A percentile compares a stretch with the other conserved stretches of the same genome.
Evolutionary conservation across 2,888 invertebrate genomes (phyloP).

Genomic region (Caenorhabditis sp.): DNA sequence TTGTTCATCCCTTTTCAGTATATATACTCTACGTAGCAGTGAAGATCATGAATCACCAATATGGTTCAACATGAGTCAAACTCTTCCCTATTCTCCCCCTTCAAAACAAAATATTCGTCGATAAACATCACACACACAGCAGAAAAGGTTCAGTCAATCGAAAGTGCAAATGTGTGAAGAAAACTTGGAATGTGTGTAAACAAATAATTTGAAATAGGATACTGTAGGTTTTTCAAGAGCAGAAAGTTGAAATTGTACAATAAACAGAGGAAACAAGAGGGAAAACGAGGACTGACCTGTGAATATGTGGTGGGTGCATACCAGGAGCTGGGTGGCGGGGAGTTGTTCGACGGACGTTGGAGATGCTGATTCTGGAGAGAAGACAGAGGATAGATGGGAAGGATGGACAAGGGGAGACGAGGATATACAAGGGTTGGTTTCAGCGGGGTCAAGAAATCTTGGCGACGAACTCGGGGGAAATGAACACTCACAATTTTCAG

Average conservation of each 20-base stretch:
- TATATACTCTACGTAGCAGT: neutral
- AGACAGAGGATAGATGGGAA: neutral
- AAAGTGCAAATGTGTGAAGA: neutral
- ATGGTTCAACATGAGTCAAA: slow-evolving; percentile 33
- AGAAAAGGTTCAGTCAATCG: slow-evolving; percentile 30
- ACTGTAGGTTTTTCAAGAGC: slow-evolving; percentile 8
- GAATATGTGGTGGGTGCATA: slow-evolving; percentile 66
- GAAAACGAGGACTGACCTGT: slow-evolving; percentile 55
- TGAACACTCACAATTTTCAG: too few relatives aligned
- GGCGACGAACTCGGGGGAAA: too few relatives aligned
- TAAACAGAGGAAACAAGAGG: slow-evolving; percentile 22
- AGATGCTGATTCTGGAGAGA: slow-evolving; percentile 18
- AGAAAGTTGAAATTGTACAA: neutral
- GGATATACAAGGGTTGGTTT: neutral
- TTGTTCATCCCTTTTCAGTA: slow-evolving; percentile 43
- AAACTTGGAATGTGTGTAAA: neutral
- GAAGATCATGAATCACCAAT: slow-evolving; percentile 8
- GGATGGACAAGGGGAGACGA: neutral
- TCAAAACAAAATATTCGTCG: neutral
- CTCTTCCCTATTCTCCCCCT: neutral
- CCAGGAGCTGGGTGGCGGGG: slow-evolving; percentile 71
- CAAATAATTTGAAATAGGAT: slow-evolving; percentile 29
- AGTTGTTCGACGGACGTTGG: slow-evolving; percentile 55
- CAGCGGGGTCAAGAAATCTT: too few relatives aligned
- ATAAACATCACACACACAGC: neutral